These are phyloP conservation scores for Nasonia oneida DNA, from an alignment of 2,888 invertebrate genomes.

Conservation along the genomic window DNA sequence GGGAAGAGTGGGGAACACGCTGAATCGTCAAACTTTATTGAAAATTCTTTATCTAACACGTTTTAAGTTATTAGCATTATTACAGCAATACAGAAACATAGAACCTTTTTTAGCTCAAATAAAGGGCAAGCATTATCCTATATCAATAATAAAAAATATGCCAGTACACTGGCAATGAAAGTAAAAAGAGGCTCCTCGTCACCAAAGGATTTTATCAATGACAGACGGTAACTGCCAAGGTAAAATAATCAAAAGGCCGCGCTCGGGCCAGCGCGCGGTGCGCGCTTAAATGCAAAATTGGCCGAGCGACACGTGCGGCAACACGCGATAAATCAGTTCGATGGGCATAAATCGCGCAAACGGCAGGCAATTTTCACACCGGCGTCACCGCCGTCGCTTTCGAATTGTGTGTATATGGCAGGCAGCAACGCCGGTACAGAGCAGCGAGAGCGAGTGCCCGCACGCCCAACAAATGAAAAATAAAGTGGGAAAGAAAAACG, in stretches of 20 bases:
- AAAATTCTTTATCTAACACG: no score
- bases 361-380: conserved; percentile 56
- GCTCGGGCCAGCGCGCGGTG: background rate
- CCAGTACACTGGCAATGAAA: background rate
- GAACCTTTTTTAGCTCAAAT: no score
- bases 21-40: no score
- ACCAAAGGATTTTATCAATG: conserved; percentile 33
- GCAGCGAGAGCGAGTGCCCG: background rate
- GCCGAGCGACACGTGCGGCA: conserved; percentile 10
- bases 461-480: conserved; percentile 13
- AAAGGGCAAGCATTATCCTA: no score
- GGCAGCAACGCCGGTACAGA: background rate
- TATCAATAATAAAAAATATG: background rate
- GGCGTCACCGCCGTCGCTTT: conserved; percentile 22
- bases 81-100: no score
- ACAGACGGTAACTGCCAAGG: conserved; percentile 38
- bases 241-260: conserved; percentile 54
- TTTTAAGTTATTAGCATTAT: no score
- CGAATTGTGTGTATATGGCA: conserved; percentile 34
- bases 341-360: conserved; percentile 58
- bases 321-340: conserved; percentile 57
- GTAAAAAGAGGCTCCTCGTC: background rate
- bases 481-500: conserved; percentile 30
- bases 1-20: no score
- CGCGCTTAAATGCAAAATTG: conserved; percentile 38